Conservation (phyloP, 2,888 invertebrate species). For the Lochmaea capreae region DNA sequence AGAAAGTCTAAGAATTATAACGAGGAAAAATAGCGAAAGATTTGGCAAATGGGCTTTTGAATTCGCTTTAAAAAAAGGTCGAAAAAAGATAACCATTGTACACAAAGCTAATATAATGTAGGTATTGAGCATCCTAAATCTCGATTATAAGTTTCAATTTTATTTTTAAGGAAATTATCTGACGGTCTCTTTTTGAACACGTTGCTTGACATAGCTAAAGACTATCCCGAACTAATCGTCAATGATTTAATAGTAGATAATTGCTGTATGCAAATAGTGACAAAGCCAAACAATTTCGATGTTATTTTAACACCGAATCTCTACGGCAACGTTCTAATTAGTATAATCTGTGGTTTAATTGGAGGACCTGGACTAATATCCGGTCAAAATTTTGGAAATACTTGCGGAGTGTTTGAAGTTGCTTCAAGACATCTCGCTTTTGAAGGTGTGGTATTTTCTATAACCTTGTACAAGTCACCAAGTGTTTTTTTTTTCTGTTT, state of each 20-base stretch:
- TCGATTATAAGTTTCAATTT: neutral
- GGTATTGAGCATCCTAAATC: slow-evolving; percentile 33
- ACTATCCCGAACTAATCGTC: slow-evolving; percentile 56
- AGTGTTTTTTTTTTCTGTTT: too few species aligned
- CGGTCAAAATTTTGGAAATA: slow-evolving; percentile 57
- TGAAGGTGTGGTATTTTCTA: slow-evolving; percentile 69
- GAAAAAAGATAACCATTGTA: slow-evolving; percentile 73
- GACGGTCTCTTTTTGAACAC: slow-evolving; percentile 60
- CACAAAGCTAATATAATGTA: slow-evolving; percentile 72
- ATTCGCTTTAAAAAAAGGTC: slow-evolving; percentile 67
- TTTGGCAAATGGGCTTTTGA: slow-evolving; percentile 73
- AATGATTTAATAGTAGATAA: slow-evolving; percentile 58
- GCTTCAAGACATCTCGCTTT: slow-evolving; percentile 50
- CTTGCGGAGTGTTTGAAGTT: slow-evolving; percentile 59
- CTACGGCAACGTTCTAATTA: slow-evolving; percentile 58
- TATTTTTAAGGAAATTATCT: slow-evolving; percentile 52
- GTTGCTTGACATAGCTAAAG: slow-evolving; percentile 52
- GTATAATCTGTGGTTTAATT: slow-evolving; percentile 57
- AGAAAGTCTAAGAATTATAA: slow-evolving; percentile 72
- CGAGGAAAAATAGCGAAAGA: slow-evolving; percentile 66
- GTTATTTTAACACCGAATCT: slow-evolving; percentile 60
- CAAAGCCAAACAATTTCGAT: slow-evolving; percentile 57
- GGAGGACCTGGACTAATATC: slow-evolving; percentile 59
- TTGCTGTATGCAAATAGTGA: slow-evolving; percentile 58
- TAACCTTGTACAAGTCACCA: too few species aligned